These are phyloP conservation scores for Champsocephalus esox DNA, from an alignment of 2,797 vertebrate genomes.

Conservation along the genomic window DNA sequence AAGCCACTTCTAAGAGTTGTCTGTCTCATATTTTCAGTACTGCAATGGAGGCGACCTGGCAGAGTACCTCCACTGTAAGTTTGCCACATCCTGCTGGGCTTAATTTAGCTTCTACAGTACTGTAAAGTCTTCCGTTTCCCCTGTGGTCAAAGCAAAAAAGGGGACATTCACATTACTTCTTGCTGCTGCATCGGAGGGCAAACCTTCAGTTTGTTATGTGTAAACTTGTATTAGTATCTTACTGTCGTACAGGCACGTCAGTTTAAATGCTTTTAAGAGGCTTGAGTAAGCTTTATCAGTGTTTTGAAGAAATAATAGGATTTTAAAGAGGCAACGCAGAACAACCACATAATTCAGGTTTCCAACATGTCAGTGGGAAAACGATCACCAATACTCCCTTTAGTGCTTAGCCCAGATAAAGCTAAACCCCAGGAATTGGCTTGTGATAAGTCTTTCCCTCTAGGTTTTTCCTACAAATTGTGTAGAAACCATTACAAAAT, in stretches of 20 bases:
- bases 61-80: slow-evolving; percentile 98
- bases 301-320: slow-evolving; percentile 54
- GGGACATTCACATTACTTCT: slow-evolving; percentile 3
- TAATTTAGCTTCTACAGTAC: slow-evolving; percentile 1
- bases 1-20: slow-evolving; percentile 3
- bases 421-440: slow-evolving; percentile 21
- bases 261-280: slow-evolving; percentile 38
- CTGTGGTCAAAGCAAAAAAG: slow-evolving; percentile 3
- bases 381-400: slow-evolving; percentile 27
- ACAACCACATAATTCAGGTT: slow-evolving; percentile 21
- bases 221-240: slow-evolving; percentile 43
- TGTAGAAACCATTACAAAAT: slow-evolving; percentile 10
- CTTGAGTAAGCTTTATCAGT: slow-evolving; percentile 38
- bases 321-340: slow-evolving; percentile 24
- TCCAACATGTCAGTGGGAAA: slow-evolving; percentile 33
- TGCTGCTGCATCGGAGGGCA: slow-evolving; percentile 12
- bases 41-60: slow-evolving; percentile 99
- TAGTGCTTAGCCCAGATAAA: slow-evolving; percentile 47
- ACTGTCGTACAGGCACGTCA: slow-evolving; percentile 3
- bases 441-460: slow-evolving; percentile 2
- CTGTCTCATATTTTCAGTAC: slow-evolving; percentile 85
- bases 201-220: slow-evolving; percentile 4
- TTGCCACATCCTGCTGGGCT: slow-evolving; percentile 9
- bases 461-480: neutral
- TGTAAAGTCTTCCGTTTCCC: slow-evolving; percentile 15